These are phyloP conservation scores for Choristoneura fumiferana DNA, from an alignment of 1,140 invertebrate genomes.

Conservation along the genomic window DNA sequence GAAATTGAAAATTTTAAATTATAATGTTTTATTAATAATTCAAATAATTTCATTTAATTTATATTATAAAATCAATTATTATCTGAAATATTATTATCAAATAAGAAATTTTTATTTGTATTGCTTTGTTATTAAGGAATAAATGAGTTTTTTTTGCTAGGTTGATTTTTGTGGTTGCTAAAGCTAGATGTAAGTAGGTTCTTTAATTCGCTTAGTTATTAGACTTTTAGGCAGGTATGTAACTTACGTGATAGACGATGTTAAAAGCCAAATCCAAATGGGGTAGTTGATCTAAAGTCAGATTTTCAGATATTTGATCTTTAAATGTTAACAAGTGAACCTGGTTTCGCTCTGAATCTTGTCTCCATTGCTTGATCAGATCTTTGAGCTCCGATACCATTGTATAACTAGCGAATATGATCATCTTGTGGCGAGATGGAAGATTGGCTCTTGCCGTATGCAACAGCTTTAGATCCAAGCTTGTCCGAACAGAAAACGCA, in stretches of 20 bases:
- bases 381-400: slow-evolving; percentile 22
- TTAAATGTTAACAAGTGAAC: slow-evolving; percentile 18
- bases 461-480: slow-evolving; percentile 6
- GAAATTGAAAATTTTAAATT: too few species aligned
- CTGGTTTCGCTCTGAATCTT: slow-evolving; percentile 21
- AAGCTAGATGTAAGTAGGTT: too few species aligned
- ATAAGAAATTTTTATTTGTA: too few species aligned
- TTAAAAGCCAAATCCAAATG: slow-evolving; percentile 27
- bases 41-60: too few species aligned
- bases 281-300: slow-evolving; percentile 5
- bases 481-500: neutral
- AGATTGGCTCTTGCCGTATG: slow-evolving; percentile 14
- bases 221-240: too few species aligned
- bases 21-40: too few species aligned
- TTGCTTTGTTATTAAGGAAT: too few species aligned
- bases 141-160: too few species aligned
- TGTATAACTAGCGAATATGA: slow-evolving; percentile 19
- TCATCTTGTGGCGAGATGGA: slow-evolving; percentile 7
- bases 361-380: slow-evolving; percentile 23
- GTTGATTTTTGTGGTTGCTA: too few species aligned
- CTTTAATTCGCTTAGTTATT: too few species aligned
- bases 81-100: too few species aligned
- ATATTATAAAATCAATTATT: too few species aligned
- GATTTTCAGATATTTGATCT: neutral
- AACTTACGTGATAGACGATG: slow-evolving; percentile 29